Percentiles rank a stretch among this genome's conserved stretches.
Conservation (phyloP, 1,140 invertebrate species). For the Orius laevigatus region DNA sequence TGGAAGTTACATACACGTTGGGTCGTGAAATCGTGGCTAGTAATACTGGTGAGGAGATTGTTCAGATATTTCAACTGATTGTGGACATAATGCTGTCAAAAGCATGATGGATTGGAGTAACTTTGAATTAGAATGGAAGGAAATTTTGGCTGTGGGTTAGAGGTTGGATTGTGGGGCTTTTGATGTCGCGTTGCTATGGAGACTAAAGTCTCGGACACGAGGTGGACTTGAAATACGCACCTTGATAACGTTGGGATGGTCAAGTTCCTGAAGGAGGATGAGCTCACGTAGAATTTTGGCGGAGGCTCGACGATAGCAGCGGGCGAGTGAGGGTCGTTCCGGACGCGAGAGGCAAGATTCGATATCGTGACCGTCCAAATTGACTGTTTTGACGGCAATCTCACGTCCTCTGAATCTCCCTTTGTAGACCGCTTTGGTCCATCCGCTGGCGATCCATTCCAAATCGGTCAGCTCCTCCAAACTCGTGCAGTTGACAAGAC, state of each 20-base stretch:
- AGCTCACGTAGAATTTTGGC: slow-evolving; percentile 25
- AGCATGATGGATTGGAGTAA: too few relatives aligned
- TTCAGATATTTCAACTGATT: too few relatives aligned
- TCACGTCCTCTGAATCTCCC: slow-evolving; percentile 22
- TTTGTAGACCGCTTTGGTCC: slow-evolving; percentile 33
- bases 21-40: too few relatives aligned
- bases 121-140: too few relatives aligned
- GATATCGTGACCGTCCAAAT: slow-evolving; percentile 29
- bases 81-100: too few relatives aligned
- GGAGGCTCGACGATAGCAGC: slow-evolving; percentile 28
- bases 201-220: too few relatives aligned
- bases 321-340: slow-evolving; percentile 14
- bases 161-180: too few relatives aligned
- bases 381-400: slow-evolving; percentile 32
- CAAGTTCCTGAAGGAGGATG: slow-evolving; percentile 19
- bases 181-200: too few relatives aligned
- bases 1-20: too few relatives aligned
- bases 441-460: slow-evolving; percentile 27
- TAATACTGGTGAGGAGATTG: too few relatives aligned
- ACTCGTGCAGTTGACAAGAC: slow-evolving; percentile 18
- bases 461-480: slow-evolving; percentile 18
- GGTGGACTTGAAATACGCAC: slow-evolving; percentile 12
- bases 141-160: too few relatives aligned
- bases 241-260: slow-evolving; percentile 21
- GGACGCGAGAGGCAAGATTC: slow-evolving; percentile 23